Conservation (phyloP, 2,797 vertebrate genomes). For the Podarcis lilfordi region DNA sequence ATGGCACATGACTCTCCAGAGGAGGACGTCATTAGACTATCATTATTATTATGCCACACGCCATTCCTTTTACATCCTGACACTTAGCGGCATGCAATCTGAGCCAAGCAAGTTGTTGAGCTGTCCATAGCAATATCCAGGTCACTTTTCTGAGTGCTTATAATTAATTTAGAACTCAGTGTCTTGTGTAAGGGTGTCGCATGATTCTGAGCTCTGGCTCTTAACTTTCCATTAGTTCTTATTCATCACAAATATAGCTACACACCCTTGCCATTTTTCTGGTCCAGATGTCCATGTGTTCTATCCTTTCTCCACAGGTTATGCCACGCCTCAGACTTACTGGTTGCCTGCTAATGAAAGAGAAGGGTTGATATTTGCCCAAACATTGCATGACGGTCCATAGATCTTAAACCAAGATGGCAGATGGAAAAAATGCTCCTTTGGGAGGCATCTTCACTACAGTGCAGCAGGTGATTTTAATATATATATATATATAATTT, state of each 20-base stretch:
- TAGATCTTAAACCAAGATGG: slow-evolving; percentile 76
- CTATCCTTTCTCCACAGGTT: slow-evolving; percentile 71
- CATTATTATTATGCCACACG: slow-evolving; percentile 18
- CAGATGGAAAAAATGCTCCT: slow-evolving; percentile 72
- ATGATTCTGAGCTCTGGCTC: slow-evolving; percentile 12
- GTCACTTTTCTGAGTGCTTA: slow-evolving; percentile 22
- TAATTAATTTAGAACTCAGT: slow-evolving; percentile 22
- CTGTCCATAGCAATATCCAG: slow-evolving; percentile 28
- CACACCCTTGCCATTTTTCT: neutral
- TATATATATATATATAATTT: neutral
- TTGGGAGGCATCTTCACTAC: slow-evolving; percentile 70
- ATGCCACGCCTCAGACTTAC: slow-evolving; percentile 76
- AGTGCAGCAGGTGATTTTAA: slow-evolving; percentile 65
- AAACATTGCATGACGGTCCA: slow-evolving; percentile 45
- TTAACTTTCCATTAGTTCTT: slow-evolving; percentile 16
- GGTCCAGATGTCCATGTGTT: neutral
- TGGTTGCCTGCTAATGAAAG: slow-evolving; percentile 75
- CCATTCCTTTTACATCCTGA: slow-evolving; percentile 29
- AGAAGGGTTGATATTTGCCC: slow-evolving; percentile 75
- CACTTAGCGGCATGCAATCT: slow-evolving; percentile 13
- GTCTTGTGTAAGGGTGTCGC: slow-evolving; percentile 25
- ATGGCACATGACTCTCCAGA: slow-evolving; percentile 15
- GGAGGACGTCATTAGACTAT: slow-evolving; percentile 19
- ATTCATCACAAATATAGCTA: neutral
- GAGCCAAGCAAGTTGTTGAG: slow-evolving; percentile 36